Evolutionary conservation across 2,888 invertebrate genomes (phyloP).

Genomic region (Drosophila neonasuta): DNA sequence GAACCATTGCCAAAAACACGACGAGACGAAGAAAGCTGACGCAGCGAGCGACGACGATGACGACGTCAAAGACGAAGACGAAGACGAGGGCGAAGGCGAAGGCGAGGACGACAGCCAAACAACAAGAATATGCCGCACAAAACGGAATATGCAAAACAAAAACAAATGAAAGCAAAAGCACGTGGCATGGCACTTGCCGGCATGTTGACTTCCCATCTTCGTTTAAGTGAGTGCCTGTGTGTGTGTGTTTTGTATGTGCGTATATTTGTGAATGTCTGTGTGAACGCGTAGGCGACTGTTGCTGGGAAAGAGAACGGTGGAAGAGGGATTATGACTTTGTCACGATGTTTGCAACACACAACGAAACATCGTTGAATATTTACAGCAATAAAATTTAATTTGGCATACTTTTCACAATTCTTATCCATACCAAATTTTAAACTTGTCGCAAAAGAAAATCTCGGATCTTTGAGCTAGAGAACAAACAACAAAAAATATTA

Average conservation of each 20-base stretch:
- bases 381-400: slow-evolving; percentile 4
- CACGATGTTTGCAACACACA: slow-evolving; percentile 13
- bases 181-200: slow-evolving; percentile 55
- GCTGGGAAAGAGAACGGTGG: not conserved
- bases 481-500: no score
- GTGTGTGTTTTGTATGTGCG: not conserved
- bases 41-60: slow-evolving; percentile 18
- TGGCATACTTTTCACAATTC: slow-evolving; percentile 10
- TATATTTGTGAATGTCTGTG: not conserved
- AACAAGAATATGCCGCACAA: slow-evolving; percentile 42
- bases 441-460: not conserved
- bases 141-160: slow-evolving; percentile 59
- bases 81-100: not conserved
- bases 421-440: not conserved
- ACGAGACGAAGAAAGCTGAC: slow-evolving; percentile 40
- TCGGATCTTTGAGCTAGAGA: not conserved
- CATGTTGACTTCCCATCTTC: slow-evolving; percentile 17
- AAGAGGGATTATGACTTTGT: slow-evolving; percentile 13
- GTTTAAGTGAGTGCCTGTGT: not conserved
- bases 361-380: slow-evolving; percentile 4
- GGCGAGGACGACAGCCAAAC: slow-evolving; percentile 8
- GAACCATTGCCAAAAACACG: slow-evolving; percentile 68
- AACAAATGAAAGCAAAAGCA: slow-evolving; percentile 52
- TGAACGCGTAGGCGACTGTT: not conserved
- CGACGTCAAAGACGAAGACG: not conserved